Evolutionary conservation across 2,797 vertebrate species (phyloP), one percentile per base, ranked within the genome.

Genomic region (Denticeps clupeoides): DNA sequence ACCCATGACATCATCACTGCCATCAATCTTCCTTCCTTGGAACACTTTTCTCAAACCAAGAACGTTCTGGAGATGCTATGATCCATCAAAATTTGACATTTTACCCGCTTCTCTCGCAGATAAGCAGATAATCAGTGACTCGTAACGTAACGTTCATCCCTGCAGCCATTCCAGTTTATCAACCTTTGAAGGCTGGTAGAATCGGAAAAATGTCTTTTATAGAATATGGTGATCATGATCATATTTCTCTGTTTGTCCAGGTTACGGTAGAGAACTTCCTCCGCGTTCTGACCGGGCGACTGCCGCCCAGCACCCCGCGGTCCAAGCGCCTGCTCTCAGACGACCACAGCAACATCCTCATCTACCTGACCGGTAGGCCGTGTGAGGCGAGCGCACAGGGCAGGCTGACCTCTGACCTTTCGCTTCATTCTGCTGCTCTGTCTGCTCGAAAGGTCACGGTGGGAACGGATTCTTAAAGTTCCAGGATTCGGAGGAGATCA

Each of bases 401-500:
- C 18, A 5, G 7, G 9, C n/a, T 22, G 27, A 28, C n/a, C 11
- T n/a, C 37, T 21, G 22, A 8, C 7, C 1, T 16, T 41, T 6
- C 5, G 12, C 1, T 12, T 7, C 25, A 49, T 23, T 24, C 11
- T 40, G 23, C 13, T 25, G 25, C 3, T 31, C 8, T 37, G 3
- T 47, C 1, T 9, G 12, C 49, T 31, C 41, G 27, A 3, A 49
- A 98, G 94, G 94, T 47, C 95, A 99, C 8, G 94, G 93, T 5
- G 93, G 94, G 55, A 97, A 98, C 31, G 94, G 95, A 40, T 99
- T 99, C 63, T 77, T 98, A 60, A 99, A 99, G 80, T 98, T 98
- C 77, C 95, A 99, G 69, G 95, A 99, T 79, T 97, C 93, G 2
- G 95, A 99, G 80, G 95, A 99, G 82, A 98, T 99, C 51, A 97